These are phyloP conservation scores for Drosophila pegasa DNA, from an alignment of 2,888 invertebrate species.

Conservation along the genomic window DNA sequence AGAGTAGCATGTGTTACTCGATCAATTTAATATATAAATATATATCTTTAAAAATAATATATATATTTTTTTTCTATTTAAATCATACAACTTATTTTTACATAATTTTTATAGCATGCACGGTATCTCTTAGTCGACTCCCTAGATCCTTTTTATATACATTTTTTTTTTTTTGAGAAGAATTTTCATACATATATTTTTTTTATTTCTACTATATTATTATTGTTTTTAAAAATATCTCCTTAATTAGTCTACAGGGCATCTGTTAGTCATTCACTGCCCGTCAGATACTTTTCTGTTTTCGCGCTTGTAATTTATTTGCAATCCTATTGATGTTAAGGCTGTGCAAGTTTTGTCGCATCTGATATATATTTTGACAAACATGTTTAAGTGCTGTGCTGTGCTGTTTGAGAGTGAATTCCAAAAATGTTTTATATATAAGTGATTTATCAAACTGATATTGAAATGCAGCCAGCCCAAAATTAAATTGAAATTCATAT, in stretches of 20 bases:
- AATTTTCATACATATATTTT: background rate
- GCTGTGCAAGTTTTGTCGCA: conserved; percentile 9
- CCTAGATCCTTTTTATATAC: too few relatives aligned
- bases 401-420: conserved; percentile 23
- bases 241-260: background rate
- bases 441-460: conserved; percentile 24
- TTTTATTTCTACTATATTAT: background rate
- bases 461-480: background rate
- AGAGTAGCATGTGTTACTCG: too few relatives aligned
- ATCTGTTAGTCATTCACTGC: background rate
- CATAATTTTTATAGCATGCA: background rate
- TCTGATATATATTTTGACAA: conserved; percentile 22
- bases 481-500: conserved; percentile 12
- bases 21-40: too few relatives aligned
- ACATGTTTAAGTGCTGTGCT: conserved; percentile 19
- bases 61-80: too few relatives aligned
- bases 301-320: conserved; percentile 59
- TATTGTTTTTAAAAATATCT: background rate
- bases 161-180: background rate
- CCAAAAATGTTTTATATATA: conserved; percentile 30
- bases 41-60: too few relatives aligned
- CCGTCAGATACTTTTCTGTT: background rate
- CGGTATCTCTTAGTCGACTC: too few relatives aligned
- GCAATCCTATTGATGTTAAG: conserved; percentile 28
- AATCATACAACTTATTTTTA: too few relatives aligned